A percentile compares a stretch with the other conserved stretches of the same genome.
These are phyloP conservation scores for Metridium senile DNA, from an alignment of 92 coral and sea anemone genomes.

Conservation along the genomic window DNA sequence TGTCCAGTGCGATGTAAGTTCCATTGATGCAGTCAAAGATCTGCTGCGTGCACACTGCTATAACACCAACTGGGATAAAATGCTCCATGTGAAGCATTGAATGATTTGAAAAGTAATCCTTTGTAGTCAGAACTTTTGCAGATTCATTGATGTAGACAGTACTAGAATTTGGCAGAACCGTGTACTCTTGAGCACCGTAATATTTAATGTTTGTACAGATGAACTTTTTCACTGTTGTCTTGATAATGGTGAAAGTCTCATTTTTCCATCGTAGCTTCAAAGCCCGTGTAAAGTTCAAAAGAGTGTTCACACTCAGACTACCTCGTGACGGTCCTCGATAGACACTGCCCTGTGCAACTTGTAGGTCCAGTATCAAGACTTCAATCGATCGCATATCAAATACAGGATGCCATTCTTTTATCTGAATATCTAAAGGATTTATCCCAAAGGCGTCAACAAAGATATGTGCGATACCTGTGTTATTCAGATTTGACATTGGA, in stretches of 20 bases:
- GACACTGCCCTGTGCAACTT: neutral
- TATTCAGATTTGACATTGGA: neutral
- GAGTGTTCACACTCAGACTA: neutral
- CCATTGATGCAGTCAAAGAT: constrained; percentile 26
- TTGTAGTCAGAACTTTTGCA: constrained; percentile 11
- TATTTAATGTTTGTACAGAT: constrained; percentile 6
- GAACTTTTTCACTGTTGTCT: constrained; percentile 17
- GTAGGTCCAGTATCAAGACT: neutral
- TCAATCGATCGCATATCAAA: neutral
- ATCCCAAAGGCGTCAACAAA: neutral
- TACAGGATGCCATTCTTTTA: neutral
- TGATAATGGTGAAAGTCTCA: constrained; percentile 28
- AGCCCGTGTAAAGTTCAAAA: constrained; percentile 23
- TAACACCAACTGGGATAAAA: constrained; percentile 31
- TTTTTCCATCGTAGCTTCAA: constrained; percentile 7
- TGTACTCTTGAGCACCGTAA: constrained; percentile 25
- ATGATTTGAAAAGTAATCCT: constrained; percentile 23
- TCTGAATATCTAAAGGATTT: neutral
- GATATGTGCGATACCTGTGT: neutral
- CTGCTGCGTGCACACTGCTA: constrained; percentile 48
- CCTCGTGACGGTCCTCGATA: neutral
- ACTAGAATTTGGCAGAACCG: neutral
- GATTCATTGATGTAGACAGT: constrained; percentile 29
- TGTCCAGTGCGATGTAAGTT: constrained; percentile 17
- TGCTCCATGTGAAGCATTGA: neutral